Evolutionary conservation across 2,797 vertebrate species (phyloP).

Genomic region (Anolis apletophallus): DNA sequence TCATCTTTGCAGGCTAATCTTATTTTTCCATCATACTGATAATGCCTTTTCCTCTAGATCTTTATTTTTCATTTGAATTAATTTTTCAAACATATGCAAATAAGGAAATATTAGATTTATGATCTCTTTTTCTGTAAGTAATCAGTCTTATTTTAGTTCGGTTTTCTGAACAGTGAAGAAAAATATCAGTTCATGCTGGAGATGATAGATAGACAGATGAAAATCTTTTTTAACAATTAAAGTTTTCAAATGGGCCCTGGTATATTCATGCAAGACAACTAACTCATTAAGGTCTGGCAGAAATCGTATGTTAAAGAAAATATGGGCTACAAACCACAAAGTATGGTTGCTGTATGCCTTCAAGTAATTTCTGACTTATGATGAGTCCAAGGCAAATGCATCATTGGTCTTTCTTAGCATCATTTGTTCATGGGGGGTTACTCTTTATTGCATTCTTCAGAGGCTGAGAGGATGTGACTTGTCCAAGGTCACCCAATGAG

Average conservation of each 20-base stretch:
- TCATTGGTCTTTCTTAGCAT: no score
- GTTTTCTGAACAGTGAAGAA: not conserved
- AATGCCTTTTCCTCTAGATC: conserved; percentile 30
- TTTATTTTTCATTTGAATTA: conserved; percentile 39
- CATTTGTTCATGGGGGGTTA: no score
- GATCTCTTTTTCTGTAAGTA: conserved; percentile 19
- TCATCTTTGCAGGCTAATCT: conserved; percentile 46
- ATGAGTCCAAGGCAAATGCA: no score
- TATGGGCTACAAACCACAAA: no score
- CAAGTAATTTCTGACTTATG: no score
- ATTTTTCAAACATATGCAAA: conserved; percentile 26
- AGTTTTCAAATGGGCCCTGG: not conserved
- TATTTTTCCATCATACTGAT: conserved; percentile 37
- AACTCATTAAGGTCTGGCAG: not conserved
- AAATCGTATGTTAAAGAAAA: not conserved
- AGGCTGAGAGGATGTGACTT: no score
- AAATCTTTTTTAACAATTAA: not conserved
- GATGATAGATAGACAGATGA: not conserved
- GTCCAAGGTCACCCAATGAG: no score
- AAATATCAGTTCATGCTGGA: not conserved
- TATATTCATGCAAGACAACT: not conserved
- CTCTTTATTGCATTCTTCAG: no score
- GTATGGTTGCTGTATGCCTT: no score
- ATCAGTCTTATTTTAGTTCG: conserved; percentile 5
- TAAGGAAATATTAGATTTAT: conserved; percentile 5